A percentile compares a stretch with the other conserved stretches of the same genome.
phyloP scores from a whole-genome alignment of 2,113 vertebrate species.

The Okapia johnstoni region DNA sequence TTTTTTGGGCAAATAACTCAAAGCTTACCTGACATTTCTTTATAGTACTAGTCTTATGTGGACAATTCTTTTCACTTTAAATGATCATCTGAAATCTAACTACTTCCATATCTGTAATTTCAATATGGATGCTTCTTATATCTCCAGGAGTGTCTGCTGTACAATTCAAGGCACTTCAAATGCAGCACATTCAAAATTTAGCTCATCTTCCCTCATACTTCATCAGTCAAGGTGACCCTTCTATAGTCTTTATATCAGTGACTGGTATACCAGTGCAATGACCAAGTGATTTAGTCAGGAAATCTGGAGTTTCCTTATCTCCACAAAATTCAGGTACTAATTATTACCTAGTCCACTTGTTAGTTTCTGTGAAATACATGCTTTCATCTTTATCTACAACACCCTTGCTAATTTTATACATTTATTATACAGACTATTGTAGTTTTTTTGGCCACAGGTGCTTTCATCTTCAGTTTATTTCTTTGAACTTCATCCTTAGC shows the following conservation, averaged over 20 bases:
- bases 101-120: neutral
- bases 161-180: neutral
- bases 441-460: rapidly evolving
- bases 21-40: neutral
- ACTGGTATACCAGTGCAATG: neutral
- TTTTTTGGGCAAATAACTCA: neutral
- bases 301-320: neutral
- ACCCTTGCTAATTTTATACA: neutral
- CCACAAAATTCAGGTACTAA: neutral
- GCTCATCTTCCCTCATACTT: neutral
- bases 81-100: neutral
- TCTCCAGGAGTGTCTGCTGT: rapidly evolving
- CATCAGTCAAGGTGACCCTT: neutral
- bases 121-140: neutral
- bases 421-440: neutral
- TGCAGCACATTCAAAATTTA: neutral
- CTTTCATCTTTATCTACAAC: neutral
- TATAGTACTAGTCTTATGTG: neutral
- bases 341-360: neutral
- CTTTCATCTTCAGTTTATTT: neutral
- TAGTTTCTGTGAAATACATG: neutral
- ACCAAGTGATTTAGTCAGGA: neutral
- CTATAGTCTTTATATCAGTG: neutral
- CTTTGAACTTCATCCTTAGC: neutral
- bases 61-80: neutral